Evolutionary conservation across 2,113 vertebrate species (phyloP).

Genomic region (Todiramphus chloris): DNA sequence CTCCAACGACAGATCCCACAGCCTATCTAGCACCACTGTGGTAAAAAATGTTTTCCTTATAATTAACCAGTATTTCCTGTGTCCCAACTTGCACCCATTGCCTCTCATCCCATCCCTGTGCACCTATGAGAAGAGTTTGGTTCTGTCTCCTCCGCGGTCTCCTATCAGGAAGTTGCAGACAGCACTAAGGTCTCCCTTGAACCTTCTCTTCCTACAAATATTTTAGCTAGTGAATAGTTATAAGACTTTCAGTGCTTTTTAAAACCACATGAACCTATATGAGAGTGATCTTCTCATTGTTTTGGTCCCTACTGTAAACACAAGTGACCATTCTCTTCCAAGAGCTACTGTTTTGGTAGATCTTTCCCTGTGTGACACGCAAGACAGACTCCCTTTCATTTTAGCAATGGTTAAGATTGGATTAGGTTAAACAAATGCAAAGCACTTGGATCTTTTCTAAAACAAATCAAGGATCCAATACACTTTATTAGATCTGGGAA

Average conservation of each 20-base stretch:
- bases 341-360: neutral
- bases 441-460: constrained; percentile 4
- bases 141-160: neutral
- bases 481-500: constrained; percentile 36
- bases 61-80: neutral
- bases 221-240: neutral
- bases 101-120: neutral
- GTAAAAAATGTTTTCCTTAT: neutral
- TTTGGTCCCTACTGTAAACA: neutral
- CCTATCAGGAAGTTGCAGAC: neutral
- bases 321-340: neutral
- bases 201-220: neutral
- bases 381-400: neutral
- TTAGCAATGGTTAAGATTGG: neutral
- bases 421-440: constrained; percentile 39
- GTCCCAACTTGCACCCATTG: neutral
- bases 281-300: neutral
- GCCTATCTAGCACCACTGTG: neutral
- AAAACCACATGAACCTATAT: neutral
- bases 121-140: neutral
- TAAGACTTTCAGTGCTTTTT: neutral
- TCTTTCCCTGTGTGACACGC: neutral
- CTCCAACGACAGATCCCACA: neutral
- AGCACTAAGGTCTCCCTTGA: neutral
- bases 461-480: constrained; percentile 25